Evolutionary conservation across 2,797 vertebrate species (phyloP).

Genomic region (Corythornis leucogaster): DNA sequence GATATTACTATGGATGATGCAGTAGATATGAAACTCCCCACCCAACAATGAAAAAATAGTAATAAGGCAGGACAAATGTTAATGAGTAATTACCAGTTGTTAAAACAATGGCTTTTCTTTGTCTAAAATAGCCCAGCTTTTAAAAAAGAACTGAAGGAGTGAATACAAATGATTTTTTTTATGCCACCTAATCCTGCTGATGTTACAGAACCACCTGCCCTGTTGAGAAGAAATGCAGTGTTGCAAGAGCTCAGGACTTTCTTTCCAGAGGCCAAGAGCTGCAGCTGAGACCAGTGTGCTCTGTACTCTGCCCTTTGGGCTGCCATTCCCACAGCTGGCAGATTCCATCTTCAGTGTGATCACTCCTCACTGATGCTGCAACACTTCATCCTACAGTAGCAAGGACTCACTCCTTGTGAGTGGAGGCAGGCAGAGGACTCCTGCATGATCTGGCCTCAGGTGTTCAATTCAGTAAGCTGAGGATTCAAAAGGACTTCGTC

Average conservation of each 20-base stretch:
- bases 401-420: rapidly evolving
- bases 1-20: rapidly evolving
- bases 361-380: rapidly evolving
- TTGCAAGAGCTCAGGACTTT: background rate
- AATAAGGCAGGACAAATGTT: background rate
- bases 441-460: background rate
- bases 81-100: background rate
- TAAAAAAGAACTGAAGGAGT: background rate
- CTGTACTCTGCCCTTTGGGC: background rate
- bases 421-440: background rate
- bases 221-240: background rate
- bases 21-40: background rate
- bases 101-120: conserved; percentile 3
- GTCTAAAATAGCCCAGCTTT: background rate
- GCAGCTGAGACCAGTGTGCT: background rate
- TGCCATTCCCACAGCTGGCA: background rate
- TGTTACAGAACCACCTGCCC: background rate
- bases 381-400: rapidly evolving
- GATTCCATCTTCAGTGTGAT: rapidly evolving
- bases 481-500: background rate
- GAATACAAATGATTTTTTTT: conserved; percentile 34
- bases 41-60: background rate
- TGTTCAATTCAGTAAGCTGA: background rate
- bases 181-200: background rate
- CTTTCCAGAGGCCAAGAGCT: background rate